Evolutionary conservation across 2,888 invertebrate species (phyloP), one percentile per base, ranked within the genome.

Genomic region (Fragum whitleyi): DNA sequence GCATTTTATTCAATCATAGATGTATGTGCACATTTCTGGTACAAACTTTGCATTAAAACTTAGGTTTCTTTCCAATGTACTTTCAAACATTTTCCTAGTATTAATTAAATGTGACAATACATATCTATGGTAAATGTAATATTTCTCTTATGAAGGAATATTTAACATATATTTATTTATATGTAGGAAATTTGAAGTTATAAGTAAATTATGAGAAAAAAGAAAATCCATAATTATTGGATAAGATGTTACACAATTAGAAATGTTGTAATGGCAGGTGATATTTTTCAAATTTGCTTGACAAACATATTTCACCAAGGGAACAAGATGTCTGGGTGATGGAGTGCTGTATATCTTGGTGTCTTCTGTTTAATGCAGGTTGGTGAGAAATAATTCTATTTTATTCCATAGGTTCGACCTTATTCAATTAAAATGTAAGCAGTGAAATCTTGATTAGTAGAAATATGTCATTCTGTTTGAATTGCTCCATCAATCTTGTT

Each of bases 301-400:
- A 65, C 42, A 42, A 42, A 42, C 65, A 65, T 21, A 65, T 65
- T 65, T 65, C 42, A 65, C 65, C 42, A 23, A 36, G 65, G 65
- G 29, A 65, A 65, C 65, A 42, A 42, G 23, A 21, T 65, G 65
- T 65, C 65, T 65, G 11, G 7, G 23, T 65, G 65, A 65, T 65
- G 26, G 42, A 65, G 42, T 21, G 65, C 42, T 39, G 65, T 65
- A 42, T 19, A 42, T 65, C 42, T 65, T 1, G 7, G 65, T 65
- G 6, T 36, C 23, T 9, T 39, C 7, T 39, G 21, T 2, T 65
- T 11, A 32, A 61, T 61, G 61, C 61, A 32, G 65, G 65, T 39
- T 65, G n/a, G 16, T n/a, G 42, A 28, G 26, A 2, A 19, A 61
- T 61, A 61, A 61, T 61, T 32, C 19, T 32, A 61, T 61, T 61